phyloP scores from a whole-genome alignment of 2,797 vertebrate species.

The Syngnathus rostellatus region DNA sequence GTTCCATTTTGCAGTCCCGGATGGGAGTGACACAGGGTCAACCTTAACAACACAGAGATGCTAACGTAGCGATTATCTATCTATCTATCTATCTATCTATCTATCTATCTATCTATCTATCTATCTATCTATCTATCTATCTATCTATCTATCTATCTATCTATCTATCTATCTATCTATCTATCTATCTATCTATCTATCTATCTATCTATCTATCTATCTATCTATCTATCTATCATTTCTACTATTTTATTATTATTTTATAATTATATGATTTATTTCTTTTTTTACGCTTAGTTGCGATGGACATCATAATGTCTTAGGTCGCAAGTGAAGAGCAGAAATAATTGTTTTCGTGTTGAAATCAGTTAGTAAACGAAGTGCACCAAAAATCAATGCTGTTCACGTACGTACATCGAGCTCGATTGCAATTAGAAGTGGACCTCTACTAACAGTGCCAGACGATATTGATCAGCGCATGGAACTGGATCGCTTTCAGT shows the following conservation, averaged over 20 bases:
- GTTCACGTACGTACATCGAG: slow-evolving; percentile 11
- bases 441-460: slow-evolving; percentile 32
- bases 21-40: not conserved
- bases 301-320: not conserved
- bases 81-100: too few species aligned
- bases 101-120: too few species aligned
- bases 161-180: too few species aligned
- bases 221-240: too few species aligned
- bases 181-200: too few species aligned
- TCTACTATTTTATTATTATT: too few species aligned
- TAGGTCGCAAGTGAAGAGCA: not conserved
- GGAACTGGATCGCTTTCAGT: slow-evolving; percentile 32
- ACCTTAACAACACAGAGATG: not conserved
- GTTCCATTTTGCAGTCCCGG: not conserved
- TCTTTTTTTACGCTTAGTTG: not conserved
- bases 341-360: not conserved
- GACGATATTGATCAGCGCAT: slow-evolving; percentile 44
- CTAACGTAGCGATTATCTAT: not conserved
- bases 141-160: too few species aligned
- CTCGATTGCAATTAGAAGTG: slow-evolving; percentile 48
- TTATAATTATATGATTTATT: too few species aligned
- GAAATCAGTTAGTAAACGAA: slow-evolving; percentile 3
- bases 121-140: too few species aligned
- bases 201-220: too few species aligned
- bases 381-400: slow-evolving; percentile 38